Percentiles rank a stretch among this genome's conserved stretches.
Evolutionary conservation across 2,113 vertebrate genomes (phyloP).

Genomic region (Tragelaphus scriptus): DNA sequence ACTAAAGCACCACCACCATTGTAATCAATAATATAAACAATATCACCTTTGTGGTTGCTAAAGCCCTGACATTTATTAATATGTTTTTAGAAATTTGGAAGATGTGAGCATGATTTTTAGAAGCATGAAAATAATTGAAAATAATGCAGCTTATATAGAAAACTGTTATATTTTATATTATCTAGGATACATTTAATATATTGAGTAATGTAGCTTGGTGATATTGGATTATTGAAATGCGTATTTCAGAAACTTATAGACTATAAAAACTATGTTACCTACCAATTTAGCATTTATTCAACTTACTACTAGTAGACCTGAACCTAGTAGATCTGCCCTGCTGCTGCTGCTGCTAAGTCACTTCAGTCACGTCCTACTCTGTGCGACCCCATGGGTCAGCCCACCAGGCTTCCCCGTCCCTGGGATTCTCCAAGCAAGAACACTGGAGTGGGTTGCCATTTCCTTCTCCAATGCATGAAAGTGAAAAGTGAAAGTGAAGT

Average conservation of each 20-base stretch:
- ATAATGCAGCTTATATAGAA: neutral
- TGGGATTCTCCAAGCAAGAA: no score
- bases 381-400: no score
- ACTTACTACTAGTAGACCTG: neutral
- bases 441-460: no score
- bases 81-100: neutral
- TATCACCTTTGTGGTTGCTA: neutral
- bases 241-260: neutral
- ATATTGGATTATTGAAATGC: neutral
- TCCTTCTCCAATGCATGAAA: no score
- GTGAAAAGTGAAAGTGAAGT: no score
- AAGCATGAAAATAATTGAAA: neutral
- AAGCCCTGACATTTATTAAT: neutral
- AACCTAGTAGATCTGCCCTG: neutral
- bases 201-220: neutral
- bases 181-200: neutral
- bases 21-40: neutral
- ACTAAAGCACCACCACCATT: neutral
- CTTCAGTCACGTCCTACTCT: no score
- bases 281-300: neutral
- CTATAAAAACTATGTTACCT: neutral
- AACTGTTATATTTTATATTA: neutral
- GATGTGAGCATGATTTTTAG: neutral
- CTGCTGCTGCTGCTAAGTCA: no score
- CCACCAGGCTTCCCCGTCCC: no score